Percentiles rank a stretch among this genome's conserved stretches.
Conservation (phyloP, 2,888 invertebrate genomes). For the Nasonia oneida region DNA sequence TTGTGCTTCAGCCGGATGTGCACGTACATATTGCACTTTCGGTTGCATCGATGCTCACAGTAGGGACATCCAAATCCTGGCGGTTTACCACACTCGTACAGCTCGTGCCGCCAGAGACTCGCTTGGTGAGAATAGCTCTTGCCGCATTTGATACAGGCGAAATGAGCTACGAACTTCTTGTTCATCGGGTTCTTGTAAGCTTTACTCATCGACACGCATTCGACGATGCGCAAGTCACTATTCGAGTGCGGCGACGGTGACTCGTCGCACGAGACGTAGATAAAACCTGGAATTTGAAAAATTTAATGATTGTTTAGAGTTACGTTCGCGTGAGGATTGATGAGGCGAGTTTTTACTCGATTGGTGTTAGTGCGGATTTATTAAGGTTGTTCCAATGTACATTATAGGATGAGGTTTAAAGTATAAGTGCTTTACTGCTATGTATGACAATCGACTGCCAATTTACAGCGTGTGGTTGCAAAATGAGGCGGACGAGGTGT, state of each 20-base stretch:
- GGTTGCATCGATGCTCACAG: conserved; percentile 65
- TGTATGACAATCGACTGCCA: no score
- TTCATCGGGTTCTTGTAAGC: not conserved
- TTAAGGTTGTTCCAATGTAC: not conserved
- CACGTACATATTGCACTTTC: conserved; percentile 31
- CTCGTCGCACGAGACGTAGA: not conserved
- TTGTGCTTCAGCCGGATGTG: conserved; percentile 56
- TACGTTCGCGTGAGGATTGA: not conserved
- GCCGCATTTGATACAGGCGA: conserved; percentile 63
- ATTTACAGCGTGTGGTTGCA: no score
- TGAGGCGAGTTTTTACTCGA: not conserved
- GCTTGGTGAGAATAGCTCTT: conserved; percentile 68
- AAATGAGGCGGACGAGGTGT: no score
- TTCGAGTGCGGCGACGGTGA: not conserved
- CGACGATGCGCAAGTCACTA: not conserved
- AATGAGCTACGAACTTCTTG: not conserved
- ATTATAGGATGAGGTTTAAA: not conserved
- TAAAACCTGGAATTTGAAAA: not conserved
- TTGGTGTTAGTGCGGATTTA: not conserved
- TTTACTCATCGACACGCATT: not conserved
- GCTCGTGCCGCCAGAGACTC: conserved; percentile 75
- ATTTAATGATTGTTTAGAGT: not conserved
- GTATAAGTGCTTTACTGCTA: no score
- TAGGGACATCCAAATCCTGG: conserved; percentile 75
- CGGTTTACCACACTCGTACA: conserved; percentile 74